phyloP scores from a whole-genome alignment of 2,888 invertebrate genomes.

The Myathropa florea region DNA sequence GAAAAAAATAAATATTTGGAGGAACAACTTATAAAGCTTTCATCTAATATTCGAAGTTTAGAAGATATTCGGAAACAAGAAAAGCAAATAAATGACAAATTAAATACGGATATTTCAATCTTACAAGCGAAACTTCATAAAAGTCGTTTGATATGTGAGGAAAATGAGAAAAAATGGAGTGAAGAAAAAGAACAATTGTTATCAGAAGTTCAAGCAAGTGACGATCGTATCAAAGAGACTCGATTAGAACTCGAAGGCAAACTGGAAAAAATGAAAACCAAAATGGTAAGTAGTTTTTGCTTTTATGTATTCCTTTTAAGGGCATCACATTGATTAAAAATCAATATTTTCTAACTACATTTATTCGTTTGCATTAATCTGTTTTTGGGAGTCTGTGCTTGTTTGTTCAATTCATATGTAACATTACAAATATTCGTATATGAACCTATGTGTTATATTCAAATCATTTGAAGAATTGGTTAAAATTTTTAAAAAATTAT shows the following conservation, averaged over 20 bases:
- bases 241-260: constrained; percentile 87
- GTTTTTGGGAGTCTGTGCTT: no score
- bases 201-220: constrained; percentile 72
- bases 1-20: constrained; percentile 69
- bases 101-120: constrained; percentile 76
- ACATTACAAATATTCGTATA: no score
- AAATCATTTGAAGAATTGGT: no score
- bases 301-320: neutral
- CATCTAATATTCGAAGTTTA: constrained; percentile 35
- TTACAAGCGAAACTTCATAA: constrained; percentile 78
- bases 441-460: no score
- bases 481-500: no score
- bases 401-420: no score
- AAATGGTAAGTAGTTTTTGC: constrained; percentile 86
- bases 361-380: neutral
- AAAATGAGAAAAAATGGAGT: constrained; percentile 71
- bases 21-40: constrained; percentile 49
- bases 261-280: constrained; percentile 89
- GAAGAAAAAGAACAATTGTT: constrained; percentile 75
- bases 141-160: constrained; percentile 71
- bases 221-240: constrained; percentile 78
- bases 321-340: constrained; percentile 73
- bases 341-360: constrained; percentile 13
- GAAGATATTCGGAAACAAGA: constrained; percentile 72
- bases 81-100: constrained; percentile 68